Conservation (phyloP, 35 echinoderm and acorn worm species). For the Ophioderma brevispina region DNA sequence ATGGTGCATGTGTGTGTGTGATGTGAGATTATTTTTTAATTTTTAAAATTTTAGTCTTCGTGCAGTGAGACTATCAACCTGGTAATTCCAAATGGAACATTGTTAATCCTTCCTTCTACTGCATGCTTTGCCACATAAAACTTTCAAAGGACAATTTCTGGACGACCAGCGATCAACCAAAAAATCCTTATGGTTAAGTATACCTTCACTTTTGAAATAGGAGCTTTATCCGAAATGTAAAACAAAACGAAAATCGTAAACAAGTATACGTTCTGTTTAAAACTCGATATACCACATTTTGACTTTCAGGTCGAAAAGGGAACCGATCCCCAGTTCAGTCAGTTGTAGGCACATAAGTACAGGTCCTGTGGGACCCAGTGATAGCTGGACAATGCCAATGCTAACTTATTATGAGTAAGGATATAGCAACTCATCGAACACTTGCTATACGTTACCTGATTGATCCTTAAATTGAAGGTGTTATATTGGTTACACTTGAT, state of each 20-base stretch:
- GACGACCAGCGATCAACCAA: constrained; percentile 11
- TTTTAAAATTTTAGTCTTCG: background rate
- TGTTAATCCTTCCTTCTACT: constrained; percentile 39
- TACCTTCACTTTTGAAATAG: too few relatives aligned
- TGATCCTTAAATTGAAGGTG: too few relatives aligned
- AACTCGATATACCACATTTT: too few relatives aligned
- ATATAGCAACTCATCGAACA: background rate
- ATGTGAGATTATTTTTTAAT: background rate
- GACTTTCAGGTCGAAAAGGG: constrained; percentile 32
- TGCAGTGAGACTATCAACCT: constrained; percentile 62
- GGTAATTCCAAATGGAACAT: constrained; percentile 71
- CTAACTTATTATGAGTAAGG: constrained; percentile 43
- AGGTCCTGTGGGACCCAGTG: constrained; percentile 50
- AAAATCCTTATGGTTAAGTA: background rate
- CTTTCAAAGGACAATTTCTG: constrained; percentile 66
- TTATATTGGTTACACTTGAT: too few relatives aligned
- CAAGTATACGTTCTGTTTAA: too few relatives aligned
- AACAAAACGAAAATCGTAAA: too few relatives aligned
- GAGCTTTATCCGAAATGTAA: too few relatives aligned
- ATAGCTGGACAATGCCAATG: constrained; percentile 48
- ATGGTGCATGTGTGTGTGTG: too few relatives aligned
- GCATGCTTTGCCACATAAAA: constrained; percentile 49
- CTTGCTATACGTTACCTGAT: too few relatives aligned
- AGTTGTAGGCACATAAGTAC: constrained; percentile 45
- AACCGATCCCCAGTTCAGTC: constrained; percentile 20